Evolutionary conservation across 2,113 vertebrate species (phyloP).

Genomic region (Hiodon tergisus): DNA sequence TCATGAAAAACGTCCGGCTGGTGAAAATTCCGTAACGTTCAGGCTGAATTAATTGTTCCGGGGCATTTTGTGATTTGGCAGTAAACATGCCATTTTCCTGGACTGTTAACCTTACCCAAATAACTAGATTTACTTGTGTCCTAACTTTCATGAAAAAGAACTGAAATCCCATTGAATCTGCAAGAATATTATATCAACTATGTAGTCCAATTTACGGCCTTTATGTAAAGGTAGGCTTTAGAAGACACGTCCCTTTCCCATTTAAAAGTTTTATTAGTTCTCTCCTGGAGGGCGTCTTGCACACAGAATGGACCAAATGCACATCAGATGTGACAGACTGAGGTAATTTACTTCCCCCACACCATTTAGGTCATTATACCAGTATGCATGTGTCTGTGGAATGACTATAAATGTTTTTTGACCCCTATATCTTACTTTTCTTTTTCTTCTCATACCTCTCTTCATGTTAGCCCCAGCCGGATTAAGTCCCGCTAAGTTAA

Average conservation of each 20-base stretch:
- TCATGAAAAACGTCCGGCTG: constrained; percentile 68
- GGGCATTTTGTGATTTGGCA: constrained; percentile 56
- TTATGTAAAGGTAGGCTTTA: constrained; percentile 53
- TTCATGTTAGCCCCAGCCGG: constrained; percentile 68
- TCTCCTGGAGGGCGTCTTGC: constrained; percentile 48
- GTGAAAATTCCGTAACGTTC: constrained; percentile 30
- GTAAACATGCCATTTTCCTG: constrained; percentile 44
- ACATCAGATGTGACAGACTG: constrained; percentile 46
- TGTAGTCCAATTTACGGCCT: constrained; percentile 61
- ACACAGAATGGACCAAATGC: constrained; percentile 37
- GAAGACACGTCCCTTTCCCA: constrained; percentile 61
- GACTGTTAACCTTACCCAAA: constrained; percentile 49
- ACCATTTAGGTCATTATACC: constrained; percentile 62
- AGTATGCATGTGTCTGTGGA: constrained; percentile 42
- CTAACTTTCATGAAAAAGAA: not conserved
- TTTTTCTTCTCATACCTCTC: constrained; percentile 34
- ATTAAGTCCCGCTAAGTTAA: constrained; percentile 57
- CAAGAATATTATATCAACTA: constrained; percentile 58
- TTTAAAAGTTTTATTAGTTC: constrained; percentile 65
- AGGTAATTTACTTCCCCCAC: constrained; percentile 60
- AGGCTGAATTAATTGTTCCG: constrained; percentile 39
- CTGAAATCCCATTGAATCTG: constrained; percentile 43
- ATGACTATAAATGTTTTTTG: constrained; percentile 53
- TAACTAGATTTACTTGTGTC: too few relatives aligned
- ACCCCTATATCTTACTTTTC: constrained; percentile 42